Evolutionary conservation across 37 sponge, comb jelly and placozoan species (phyloP), one percentile per base, ranked within the genome.

Genomic region (Eunapius fragilis): DNA sequence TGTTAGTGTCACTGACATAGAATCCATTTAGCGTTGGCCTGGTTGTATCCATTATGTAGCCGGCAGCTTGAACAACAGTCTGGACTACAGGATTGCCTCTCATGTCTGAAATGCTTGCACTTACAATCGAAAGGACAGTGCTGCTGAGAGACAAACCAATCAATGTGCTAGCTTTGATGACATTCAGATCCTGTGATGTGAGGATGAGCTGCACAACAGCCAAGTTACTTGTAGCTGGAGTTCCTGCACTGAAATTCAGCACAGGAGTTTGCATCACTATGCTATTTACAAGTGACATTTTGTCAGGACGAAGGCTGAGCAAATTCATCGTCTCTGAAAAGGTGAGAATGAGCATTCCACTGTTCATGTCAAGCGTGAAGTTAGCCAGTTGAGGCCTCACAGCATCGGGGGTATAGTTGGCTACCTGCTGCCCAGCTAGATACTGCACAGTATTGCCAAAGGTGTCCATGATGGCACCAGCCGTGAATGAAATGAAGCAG

Each of bases 271-370:
- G 28, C 32, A 91, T 5, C 0, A 80, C 37, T 5, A 35, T 70
- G 27, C 68, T 75, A 22, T 83, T 45, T 26, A 87, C 86, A 68
- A 97, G 75, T 34, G 49, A 86, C 49, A 97, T 91, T 38, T 74
- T 85, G 31, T 82, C 70, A 73, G 93, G 87, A 75, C 85, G 84
- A 13, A 97, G 37, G 28, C 69, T 80, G 35, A 80, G 23, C 22
- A 92, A 50, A 50, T 90, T 88, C 4, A 97, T 87, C 73, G 93
- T 92, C 78, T 97, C 97, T 31, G 89, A 75, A 77, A 96, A 96
- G 3, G 78, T 83, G 19, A 96, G 58, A 10, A 67, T 70, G n/a
- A 96, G 47, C 0, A 86, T 34, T 2, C 94, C 94, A 69, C 72
- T 85, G 84, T 90, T 82, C 25, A 96, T 24, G 78, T 93, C 87